Evolutionary conservation across 2,113 vertebrate genomes (phyloP), one percentile per base, ranked within the genome.

Genomic region (Rhea pennata): DNA sequence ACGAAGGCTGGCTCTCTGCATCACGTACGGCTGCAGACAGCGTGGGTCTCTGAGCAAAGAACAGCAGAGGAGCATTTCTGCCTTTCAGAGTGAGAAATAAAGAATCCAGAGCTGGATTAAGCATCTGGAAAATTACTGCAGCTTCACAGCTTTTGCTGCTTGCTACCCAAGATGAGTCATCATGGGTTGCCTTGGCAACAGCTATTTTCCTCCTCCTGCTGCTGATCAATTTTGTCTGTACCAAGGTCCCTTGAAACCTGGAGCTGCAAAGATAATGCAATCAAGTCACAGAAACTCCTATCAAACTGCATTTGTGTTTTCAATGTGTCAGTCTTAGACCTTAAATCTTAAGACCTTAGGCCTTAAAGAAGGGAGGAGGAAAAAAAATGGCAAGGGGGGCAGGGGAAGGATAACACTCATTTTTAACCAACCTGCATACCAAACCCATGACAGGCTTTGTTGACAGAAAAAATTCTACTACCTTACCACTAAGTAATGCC

Each of bases 51-150:
- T 0, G 2, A 85, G 74, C 74, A 54, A 79, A 90, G 74, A 59
- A 29, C 88, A 77, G 73, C 61, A 50, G 87, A 19, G 92, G 80
- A 87, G 62, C 86, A 92, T 75, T 95, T 96, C 81, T 95, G 92
- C 70, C 93, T 86, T 86, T 95, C 89, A 93, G 87, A 27, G 7
- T 62, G 92, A 79, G 87, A 50, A 66, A 54, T 73, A 77, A 86
- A 85, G 81, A 71, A 12, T 31, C 3, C 8, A 71, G 93, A 87
- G 75, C 77, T 76, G 64, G 85, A 96, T 90, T 97, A 96, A 97
- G 97, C 97, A 97, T 96, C 97, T 98, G 98, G 98, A 98, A 98
- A 98, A 98, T 98, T 98, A 97, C 98, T 96, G 98, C 98, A 97
- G 97, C 87, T 97, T 98, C 94, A 93, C n/a, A 39, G 94, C 62